phyloP scores from a whole-genome alignment of 2,797 vertebrate genomes.

The Smutsia temminckii region DNA sequence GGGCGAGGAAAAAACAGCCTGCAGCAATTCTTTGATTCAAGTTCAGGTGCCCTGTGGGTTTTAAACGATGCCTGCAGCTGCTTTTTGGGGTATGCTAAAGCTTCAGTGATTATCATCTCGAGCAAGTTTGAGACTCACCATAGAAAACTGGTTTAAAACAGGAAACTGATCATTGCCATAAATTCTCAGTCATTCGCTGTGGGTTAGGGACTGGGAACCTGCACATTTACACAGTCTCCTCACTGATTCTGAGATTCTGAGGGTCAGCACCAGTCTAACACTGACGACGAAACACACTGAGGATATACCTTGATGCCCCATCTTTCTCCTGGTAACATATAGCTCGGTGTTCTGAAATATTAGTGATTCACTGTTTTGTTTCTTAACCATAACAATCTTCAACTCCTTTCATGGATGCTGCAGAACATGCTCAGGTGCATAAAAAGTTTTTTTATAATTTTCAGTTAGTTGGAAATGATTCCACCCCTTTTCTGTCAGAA shows the following conservation, averaged over 20 bases:
- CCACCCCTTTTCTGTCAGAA: background rate
- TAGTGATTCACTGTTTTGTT: background rate
- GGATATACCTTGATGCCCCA: background rate
- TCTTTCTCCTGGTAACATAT: background rate
- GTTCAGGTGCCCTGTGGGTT: conserved; percentile 58
- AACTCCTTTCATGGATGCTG: background rate
- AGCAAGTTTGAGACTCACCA: background rate
- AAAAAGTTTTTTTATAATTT: background rate
- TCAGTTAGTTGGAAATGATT: background rate
- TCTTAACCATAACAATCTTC: background rate
- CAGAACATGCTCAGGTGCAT: background rate
- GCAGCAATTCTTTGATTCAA: conserved; percentile 58
- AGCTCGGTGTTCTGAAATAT: background rate
- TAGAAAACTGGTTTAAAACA: conserved; percentile 20
- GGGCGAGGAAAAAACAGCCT: conserved; percentile 38
- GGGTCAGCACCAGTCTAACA: conserved; percentile 16
- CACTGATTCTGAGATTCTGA: background rate
- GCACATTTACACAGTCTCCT: no score
- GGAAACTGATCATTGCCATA: background rate
- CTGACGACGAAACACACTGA: background rate
- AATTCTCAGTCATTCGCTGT: background rate
- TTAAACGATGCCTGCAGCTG: conserved; percentile 49
- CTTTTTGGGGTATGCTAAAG: background rate
- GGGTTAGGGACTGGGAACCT: background rate
- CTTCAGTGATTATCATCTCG: background rate